phyloP scores from a whole-genome alignment of 2,113 vertebrate species.

The Calidris pugnax region DNA sequence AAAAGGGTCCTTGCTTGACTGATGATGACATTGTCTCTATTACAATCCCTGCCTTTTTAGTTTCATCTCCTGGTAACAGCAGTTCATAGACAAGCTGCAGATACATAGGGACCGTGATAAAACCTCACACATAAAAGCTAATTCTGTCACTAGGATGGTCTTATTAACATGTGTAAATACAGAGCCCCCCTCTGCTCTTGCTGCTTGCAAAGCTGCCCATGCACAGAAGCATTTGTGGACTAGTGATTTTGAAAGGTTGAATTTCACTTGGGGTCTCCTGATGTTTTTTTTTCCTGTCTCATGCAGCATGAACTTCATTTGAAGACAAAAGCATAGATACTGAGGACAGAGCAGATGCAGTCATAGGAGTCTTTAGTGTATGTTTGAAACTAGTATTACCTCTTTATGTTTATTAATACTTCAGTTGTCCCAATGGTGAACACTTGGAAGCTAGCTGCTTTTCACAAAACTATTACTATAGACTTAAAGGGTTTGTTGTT shows the following conservation, averaged over 20 bases:
- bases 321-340: not conserved
- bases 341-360: not conserved
- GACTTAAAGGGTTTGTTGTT: not conserved
- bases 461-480: accelerated
- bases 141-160: not conserved
- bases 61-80: not conserved
- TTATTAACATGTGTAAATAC: not conserved
- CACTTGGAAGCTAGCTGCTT: not conserved
- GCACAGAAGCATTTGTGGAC: not conserved
- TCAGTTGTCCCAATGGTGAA: not conserved
- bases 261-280: not conserved
- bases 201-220: not conserved
- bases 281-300: not conserved
- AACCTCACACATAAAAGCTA: not conserved
- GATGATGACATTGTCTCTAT: not conserved
- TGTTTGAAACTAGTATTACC: not conserved
- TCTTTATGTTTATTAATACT: not conserved
- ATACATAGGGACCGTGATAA: not conserved
- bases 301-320: not conserved
- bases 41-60: not conserved
- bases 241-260: not conserved
- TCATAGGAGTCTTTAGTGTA: not conserved
- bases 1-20: not conserved
- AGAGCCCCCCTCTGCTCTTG: not conserved
- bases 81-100: not conserved